These are phyloP conservation scores for Teleiodes luculella DNA, from an alignment of 2,888 invertebrate genomes.

Conservation along the genomic window DNA sequence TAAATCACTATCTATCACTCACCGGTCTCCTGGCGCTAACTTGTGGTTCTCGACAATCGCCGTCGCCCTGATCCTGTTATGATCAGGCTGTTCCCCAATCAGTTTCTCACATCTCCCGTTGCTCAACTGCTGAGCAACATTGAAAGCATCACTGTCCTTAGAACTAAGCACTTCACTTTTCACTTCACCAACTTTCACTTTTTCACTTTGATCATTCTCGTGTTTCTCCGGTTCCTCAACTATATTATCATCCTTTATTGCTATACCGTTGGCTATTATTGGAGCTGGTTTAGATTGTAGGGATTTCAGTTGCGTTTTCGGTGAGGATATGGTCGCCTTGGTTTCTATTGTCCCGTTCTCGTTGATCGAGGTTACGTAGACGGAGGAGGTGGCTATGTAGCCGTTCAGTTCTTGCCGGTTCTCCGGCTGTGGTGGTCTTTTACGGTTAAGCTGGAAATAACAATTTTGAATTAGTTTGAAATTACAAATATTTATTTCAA, in stretches of 20 bases:
- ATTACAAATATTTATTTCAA: too few species aligned
- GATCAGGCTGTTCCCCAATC: conserved; percentile 81
- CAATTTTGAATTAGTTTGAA: conserved; percentile 38
- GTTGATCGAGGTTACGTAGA: conserved; percentile 88
- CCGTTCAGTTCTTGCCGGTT: conserved; percentile 84
- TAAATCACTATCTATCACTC: conserved; percentile 43
- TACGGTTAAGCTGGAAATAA: conserved; percentile 77
- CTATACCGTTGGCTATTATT: conserved; percentile 65
- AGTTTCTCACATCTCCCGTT: conserved; percentile 88
- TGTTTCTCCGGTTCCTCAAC: conserved; percentile 61
- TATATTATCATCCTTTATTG: conserved; percentile 48
- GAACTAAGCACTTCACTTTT: conserved; percentile 61
- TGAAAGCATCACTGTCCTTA: conserved; percentile 68
- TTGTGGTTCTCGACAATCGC: conserved; percentile 80
- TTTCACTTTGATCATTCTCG: conserved; percentile 68
- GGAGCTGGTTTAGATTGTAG: conserved; percentile 70
- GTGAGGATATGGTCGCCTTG: conserved; percentile 69
- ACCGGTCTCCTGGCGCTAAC: conserved; percentile 79
- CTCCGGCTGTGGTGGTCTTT: conserved; percentile 64
- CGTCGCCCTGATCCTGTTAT: conserved; percentile 77
- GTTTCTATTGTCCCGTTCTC: conserved; percentile 72
- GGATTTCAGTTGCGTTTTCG: conserved; percentile 66
- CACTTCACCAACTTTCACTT: conserved; percentile 45
- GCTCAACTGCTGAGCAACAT: conserved; percentile 64
- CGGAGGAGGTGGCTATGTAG: conserved; percentile 88